phyloP scores from a whole-genome alignment of 2,888 invertebrate genomes.

The Keiferia lycopersicella region DNA sequence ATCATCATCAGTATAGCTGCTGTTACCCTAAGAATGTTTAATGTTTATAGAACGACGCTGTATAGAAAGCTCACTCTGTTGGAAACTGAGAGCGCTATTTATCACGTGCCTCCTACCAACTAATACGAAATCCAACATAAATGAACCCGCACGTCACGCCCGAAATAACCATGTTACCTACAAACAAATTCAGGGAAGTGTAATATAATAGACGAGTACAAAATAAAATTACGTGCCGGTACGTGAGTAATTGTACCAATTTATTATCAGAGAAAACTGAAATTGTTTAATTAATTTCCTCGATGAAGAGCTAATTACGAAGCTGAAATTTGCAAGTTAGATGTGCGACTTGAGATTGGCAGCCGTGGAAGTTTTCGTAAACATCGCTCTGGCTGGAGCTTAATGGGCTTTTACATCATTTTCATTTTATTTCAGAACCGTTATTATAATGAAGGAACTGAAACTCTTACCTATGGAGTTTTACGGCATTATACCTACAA shows the following conservation, averaged over 20 bases:
- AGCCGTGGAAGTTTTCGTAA: constrained; percentile 2
- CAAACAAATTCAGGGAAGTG: neutral
- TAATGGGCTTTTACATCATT: constrained; percentile 5
- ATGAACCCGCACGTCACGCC: neutral
- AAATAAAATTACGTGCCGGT: constrained; percentile 13
- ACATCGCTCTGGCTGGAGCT: neutral
- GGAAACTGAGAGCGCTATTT: too few species aligned
- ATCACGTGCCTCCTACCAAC: neutral
- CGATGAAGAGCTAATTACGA: constrained; percentile 14
- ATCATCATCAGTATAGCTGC: too few species aligned
- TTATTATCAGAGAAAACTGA: neutral
- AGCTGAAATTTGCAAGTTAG: constrained; percentile 16
- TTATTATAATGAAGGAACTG: neutral
- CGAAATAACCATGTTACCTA: neutral
- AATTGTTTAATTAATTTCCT: constrained; percentile 12
- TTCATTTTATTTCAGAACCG: constrained; percentile 3
- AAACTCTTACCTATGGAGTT: too few species aligned
- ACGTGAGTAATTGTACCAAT: neutral
- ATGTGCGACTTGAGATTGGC: constrained; percentile 5
- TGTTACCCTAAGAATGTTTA: too few species aligned
- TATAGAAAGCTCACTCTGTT: too few species aligned
- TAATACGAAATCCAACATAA: neutral
- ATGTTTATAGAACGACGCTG: too few species aligned
- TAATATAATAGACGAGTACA: neutral
- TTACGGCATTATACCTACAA: too few species aligned